A percentile compares a stretch with the other conserved stretches of the same genome.
phyloP scores from a whole-genome alignment of 1,140 invertebrate genomes.

The Ctenoplectra terminalis region DNA sequence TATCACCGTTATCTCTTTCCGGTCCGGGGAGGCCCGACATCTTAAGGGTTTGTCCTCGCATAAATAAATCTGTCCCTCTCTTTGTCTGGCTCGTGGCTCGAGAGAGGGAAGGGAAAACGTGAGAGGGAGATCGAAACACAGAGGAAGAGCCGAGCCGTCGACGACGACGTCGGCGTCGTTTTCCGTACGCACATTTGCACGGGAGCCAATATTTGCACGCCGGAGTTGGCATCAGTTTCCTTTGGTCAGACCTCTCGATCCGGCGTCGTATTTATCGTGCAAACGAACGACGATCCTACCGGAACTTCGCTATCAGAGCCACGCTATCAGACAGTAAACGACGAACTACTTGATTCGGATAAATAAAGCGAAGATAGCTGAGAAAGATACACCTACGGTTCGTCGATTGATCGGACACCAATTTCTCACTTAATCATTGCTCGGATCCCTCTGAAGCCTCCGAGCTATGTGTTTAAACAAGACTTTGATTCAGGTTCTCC shows the following conservation, averaged over 20 bases:
- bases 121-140: background rate
- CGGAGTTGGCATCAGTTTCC: constrained; percentile 62
- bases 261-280: constrained; percentile 64
- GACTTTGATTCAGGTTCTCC: background rate
- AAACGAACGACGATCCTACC: constrained; percentile 54
- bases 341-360: constrained; percentile 56
- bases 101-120: background rate
- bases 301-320: constrained; percentile 41
- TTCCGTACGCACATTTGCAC: constrained; percentile 52
- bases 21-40: background rate
- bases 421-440: constrained; percentile 23
- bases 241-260: constrained; percentile 49
- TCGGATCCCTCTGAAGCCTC: too few relatives aligned
- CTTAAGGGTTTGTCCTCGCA: constrained; percentile 17
- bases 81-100: background rate
- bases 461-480: background rate
- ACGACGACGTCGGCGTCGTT: background rate
- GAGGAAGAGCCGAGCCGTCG: background rate
- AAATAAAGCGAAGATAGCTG: constrained; percentile 38
- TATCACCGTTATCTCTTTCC: background rate
- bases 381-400: constrained; percentile 29
- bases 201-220: constrained; percentile 62
- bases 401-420: constrained; percentile 24
- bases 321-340: constrained; percentile 46
- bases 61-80: constrained; percentile 9